Percentiles rank a stretch among this genome's conserved stretches.
Conservation (phyloP, 2,113 vertebrate species). For the Erythrocercus mccallii region DNA sequence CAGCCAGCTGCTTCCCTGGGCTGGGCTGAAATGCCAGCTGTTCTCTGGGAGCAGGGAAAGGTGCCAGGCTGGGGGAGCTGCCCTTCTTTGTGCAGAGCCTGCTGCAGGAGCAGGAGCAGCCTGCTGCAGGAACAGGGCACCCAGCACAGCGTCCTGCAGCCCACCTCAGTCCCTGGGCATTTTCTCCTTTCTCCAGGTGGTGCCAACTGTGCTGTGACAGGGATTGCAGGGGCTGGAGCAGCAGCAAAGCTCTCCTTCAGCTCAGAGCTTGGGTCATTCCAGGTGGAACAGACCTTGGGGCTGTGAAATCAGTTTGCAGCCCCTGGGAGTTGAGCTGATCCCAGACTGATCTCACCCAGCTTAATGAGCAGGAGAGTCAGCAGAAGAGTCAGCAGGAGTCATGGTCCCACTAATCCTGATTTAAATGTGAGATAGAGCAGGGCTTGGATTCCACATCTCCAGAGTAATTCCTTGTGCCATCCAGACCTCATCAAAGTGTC, state of each 20-base stretch:
- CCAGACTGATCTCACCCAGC: neutral
- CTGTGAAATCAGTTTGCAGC: neutral
- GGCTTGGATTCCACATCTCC: neutral
- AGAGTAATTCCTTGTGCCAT: neutral
- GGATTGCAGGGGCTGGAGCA: neutral
- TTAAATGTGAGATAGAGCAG: neutral
- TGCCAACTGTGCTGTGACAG: neutral
- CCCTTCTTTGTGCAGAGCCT: neutral
- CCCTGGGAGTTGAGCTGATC: neutral
- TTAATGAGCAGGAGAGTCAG: neutral
- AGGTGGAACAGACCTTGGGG: neutral
- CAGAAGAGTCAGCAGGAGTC: neutral
- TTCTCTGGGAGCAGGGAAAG: neutral
- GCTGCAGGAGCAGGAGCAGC: neutral
- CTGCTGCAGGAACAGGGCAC: neutral
- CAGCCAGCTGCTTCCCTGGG: conserved; percentile 24
- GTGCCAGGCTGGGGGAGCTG: neutral
- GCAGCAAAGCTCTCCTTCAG: neutral
- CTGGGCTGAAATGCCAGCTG: neutral
- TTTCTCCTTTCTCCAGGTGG: neutral
- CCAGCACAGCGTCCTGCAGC: neutral
- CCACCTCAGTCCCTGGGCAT: neutral
- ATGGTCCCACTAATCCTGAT: neutral
- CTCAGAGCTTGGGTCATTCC: neutral
- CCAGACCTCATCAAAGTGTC: neutral